Base-by-base conservation (phyloP, 2,113 vertebrate species). In the Podarcis cretensis region DNA sequence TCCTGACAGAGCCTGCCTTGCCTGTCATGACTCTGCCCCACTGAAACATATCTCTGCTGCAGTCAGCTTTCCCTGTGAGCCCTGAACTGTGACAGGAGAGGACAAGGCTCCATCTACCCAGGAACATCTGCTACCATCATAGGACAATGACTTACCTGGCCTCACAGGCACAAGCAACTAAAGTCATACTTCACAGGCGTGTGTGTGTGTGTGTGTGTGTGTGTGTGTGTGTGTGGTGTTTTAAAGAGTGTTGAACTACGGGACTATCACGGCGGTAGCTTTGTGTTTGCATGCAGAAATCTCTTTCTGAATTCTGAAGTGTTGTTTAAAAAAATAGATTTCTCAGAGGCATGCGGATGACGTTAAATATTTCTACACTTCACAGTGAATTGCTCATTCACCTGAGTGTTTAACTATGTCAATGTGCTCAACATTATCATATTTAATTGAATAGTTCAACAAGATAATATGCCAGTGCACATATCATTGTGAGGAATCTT, bases 371-470 rank as follows among this genome's bases (percentile, higher is more conserved):
- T 96, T 96, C 93, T 95, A 92, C 91, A 97, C 96, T 98, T 97
- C 95, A 97, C 92, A 83, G 95, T 97, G 96, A 97, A 97, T 96
- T 97, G 96, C 97, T 97, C 96, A 94, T 97, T 96, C 95, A 97
- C 96, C 97, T 97, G 96, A 97, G 96, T 97, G 95, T 97, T 97
- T 97, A 97, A 96, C 95, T 95, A 90, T 97, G 94, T 96, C 96
- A 96, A n/a, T 95, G 90, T 94, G 94, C 93, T 96, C 94, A 96
- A 95, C 94, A 97, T 98, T 97, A 97, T 96, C 96, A 97, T 97
- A 96, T 97, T 97, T 97, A 97, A 97, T 97, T 97, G 96, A 96
- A 97, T 95, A 96, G 97, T 97, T 97, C 96, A 97, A 97, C 95
- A 96, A 96, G 96, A 97, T 97, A 98, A 97, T 96, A 94, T 94